Evolutionary conservation across 2,797 vertebrate genomes (phyloP).

Genomic region (Amphiprion clarkii): DNA sequence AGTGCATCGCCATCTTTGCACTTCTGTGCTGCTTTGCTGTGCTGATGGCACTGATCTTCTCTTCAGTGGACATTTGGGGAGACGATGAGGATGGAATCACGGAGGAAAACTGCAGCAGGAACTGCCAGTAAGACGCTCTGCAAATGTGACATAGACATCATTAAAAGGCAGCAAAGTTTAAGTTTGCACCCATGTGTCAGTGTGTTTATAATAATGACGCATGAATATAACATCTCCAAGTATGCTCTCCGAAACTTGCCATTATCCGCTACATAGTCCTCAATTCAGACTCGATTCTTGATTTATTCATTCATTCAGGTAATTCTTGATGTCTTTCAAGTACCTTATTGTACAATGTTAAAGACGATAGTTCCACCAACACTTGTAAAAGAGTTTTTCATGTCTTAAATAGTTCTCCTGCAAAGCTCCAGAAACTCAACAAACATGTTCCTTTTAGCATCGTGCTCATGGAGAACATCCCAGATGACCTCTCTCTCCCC

Average conservation of each 20-base stretch:
- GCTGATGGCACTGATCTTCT: constrained; percentile 93
- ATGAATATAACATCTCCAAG: neutral
- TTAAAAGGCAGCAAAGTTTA: neutral
- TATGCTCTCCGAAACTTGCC: neutral
- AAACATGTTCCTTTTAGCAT: constrained; percentile 84
- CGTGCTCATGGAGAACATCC: constrained; percentile 93
- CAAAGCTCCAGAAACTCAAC: neutral
- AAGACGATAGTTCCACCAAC: neutral
- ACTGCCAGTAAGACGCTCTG: constrained; percentile 89
- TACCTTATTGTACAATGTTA: neutral
- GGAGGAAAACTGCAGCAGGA: constrained; percentile 93
- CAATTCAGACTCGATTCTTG: neutral
- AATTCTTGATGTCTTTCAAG: neutral
- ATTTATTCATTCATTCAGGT: neutral
- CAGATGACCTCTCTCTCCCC: constrained; percentile 89
- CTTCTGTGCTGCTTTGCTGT: constrained; percentile 94
- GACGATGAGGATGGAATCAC: constrained; percentile 93
- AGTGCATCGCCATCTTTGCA: constrained; percentile 95
- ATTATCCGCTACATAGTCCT: neutral
- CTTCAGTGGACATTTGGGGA: constrained; percentile 93
- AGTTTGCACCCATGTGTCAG: neutral
- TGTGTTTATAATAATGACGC: neutral
- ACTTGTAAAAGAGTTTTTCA: too few species aligned
- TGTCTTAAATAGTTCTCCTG: neutral
- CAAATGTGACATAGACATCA: neutral